Evolutionary conservation across 2,888 invertebrate species (phyloP).

Genomic region (Anagyrus pseudococci): DNA sequence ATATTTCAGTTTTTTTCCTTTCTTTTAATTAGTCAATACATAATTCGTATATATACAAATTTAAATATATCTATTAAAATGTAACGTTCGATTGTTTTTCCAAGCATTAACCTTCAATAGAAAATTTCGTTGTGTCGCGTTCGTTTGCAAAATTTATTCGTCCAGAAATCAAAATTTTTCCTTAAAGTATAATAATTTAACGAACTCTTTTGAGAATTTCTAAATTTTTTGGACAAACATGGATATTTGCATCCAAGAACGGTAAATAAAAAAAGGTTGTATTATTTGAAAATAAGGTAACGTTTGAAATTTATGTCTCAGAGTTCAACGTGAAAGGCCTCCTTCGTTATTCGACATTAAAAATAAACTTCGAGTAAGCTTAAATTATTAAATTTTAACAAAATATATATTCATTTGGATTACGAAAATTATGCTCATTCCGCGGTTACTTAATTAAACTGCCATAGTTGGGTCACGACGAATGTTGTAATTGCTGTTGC

Average conservation of each 20-base stretch:
- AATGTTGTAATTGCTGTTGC: slow-evolving; percentile 54
- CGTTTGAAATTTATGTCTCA: slow-evolving; percentile 4
- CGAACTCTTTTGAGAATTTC: slow-evolving; percentile 14
- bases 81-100: slow-evolving; percentile 28
- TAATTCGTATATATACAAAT: neutral
- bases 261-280: slow-evolving; percentile 46
- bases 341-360: slow-evolving; percentile 50
- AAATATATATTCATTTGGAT: neutral
- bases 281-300: neutral
- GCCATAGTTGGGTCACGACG: slow-evolving; percentile 51
- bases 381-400: neutral
- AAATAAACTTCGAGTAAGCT: slow-evolving; percentile 52
- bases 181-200: slow-evolving; percentile 19
- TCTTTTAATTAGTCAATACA: neutral
- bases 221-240: slow-evolving; percentile 43
- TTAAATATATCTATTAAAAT: neutral
- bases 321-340: slow-evolving; percentile 36
- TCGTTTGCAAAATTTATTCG: slow-evolving; percentile 7
- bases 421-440: neutral
- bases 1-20: neutral
- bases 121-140: slow-evolving; percentile 10
- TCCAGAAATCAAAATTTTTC: slow-evolving; percentile 25
- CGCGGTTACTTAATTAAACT: slow-evolving; percentile 7
- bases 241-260: slow-evolving; percentile 50
- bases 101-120: slow-evolving; percentile 21